Conservation (phyloP, 2,888 invertebrate genomes). For the Belgica antarctica region DNA sequence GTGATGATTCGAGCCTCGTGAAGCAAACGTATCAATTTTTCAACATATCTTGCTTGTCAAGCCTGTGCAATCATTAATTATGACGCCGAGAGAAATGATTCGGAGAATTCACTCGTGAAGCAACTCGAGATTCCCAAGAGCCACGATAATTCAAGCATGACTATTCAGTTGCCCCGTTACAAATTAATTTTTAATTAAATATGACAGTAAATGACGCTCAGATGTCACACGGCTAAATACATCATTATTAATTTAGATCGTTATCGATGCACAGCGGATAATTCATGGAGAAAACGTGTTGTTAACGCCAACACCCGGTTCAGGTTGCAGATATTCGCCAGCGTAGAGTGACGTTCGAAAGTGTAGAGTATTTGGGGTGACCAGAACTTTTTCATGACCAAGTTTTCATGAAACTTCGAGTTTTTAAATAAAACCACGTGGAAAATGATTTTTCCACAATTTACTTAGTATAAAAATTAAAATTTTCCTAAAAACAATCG, state of each 20-base stretch:
- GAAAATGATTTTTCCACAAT: no score
- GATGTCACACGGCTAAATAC: constrained; percentile 17
- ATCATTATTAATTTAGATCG: constrained; percentile 41
- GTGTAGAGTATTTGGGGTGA: neutral
- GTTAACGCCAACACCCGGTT: neutral
- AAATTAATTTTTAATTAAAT: constrained; percentile 47
- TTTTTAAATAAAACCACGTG: no score
- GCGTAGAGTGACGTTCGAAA: neutral
- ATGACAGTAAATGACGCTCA: constrained; percentile 46
- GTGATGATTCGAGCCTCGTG: constrained; percentile 35
- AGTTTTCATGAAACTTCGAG: no score
- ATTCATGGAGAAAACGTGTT: constrained; percentile 8
- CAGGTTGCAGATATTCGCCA: constrained; percentile 3
- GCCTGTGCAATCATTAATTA: constrained; percentile 33
- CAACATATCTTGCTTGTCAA: neutral
- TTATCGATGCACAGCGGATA: constrained; percentile 14
- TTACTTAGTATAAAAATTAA: no score
- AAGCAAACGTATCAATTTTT: constrained; percentile 41
- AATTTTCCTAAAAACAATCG: no score
- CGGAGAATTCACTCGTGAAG: constrained; percentile 1
- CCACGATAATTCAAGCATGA: constrained; percentile 24
- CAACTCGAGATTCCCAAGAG: neutral
- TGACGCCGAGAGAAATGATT: neutral
- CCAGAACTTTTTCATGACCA: no score
- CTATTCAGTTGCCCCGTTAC: constrained; percentile 20